Base-by-base conservation (phyloP, 1,140 invertebrate species). In the Drosophila elegans region DNA sequence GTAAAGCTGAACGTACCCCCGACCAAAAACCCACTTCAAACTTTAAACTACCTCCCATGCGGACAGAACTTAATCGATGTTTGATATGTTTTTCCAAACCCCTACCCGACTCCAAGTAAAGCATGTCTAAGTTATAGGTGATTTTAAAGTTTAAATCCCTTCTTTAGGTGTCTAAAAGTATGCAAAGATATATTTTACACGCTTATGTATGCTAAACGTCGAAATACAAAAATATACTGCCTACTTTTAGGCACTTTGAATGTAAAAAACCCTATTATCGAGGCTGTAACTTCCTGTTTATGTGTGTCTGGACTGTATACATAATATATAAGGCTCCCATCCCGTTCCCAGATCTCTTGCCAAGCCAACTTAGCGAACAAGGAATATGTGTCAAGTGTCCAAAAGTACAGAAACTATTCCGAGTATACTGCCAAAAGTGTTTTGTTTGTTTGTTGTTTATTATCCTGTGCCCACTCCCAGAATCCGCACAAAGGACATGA, bases 351-450 rank as follows among this genome's bases (percentile, higher is more conserved):
- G 55, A 61, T 73, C 46, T 61, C 29, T 21, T 45, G 46, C 48
- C 68, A 73, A 73, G 36, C 56, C 13, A 29, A 16, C 38, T 29
- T 57, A 77, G 78, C 66, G 78, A 80, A 77, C 57, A 48, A 52
- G 51, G 53, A 63, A 51, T 83, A 83, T 83, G 57, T 82, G 68
- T 82, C 68, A 78, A 74, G 62, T 63, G 45, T 62, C 39, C 73
- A 46, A 68, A 79, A 48, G 52, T 41, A n/a, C 13, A 51, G 41
- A 66, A 55, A 78, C 41, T 66, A 42, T 67, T 61, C 41, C 34
- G 13, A 56, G 61, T 36, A 39, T 52, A 76, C 73, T 75, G 61
- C 61, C 73, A 76, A 76, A 52, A 75, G 46, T 76, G 42, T 67
- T 82, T 62, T 53, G 38, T 75, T 51, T 25, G 41, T 44, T 52